Conservation (phyloP, 2,797 vertebrate species). For the Synaphobranchus kaupii region DNA sequence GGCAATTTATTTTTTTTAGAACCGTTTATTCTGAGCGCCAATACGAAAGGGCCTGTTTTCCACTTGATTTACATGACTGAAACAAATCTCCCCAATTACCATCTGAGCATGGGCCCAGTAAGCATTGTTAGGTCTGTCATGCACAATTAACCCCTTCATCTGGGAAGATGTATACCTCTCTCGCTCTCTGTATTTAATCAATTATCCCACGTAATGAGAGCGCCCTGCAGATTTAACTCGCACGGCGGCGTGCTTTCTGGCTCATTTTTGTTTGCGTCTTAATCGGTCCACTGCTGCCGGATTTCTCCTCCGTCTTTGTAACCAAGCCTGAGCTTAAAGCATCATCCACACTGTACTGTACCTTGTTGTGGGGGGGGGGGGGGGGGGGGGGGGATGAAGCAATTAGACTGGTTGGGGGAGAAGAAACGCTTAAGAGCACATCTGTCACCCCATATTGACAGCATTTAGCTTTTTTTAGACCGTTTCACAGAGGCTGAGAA, state of each 20-base stretch:
- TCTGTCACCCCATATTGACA: not conserved
- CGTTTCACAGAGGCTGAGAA: not conserved
- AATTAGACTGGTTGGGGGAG: not conserved
- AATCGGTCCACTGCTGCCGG: not conserved
- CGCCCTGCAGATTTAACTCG: not conserved
- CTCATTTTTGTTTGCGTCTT: not conserved
- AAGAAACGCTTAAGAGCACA: not conserved
- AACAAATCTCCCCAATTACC: conserved; percentile 7
- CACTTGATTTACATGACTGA: not conserved
- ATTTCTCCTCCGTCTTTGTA: not conserved
- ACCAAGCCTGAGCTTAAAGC: not conserved
- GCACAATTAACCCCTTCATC: conserved; percentile 12
- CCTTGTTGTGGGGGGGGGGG: not conserved
- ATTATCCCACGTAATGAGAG: not conserved
- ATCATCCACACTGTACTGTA: not conserved
- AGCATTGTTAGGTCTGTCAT: not conserved
- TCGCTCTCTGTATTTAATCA: not conserved
- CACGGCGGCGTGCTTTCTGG: no score
- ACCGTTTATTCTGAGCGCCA: not conserved
- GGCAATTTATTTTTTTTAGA: not conserved
- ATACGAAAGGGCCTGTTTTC: not conserved
- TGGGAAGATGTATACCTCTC: not conserved
- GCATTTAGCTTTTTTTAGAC: not conserved
- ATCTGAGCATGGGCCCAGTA: not conserved
- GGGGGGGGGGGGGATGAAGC: not conserved